Percentiles rank a stretch among this genome's conserved stretches.
Evolutionary conservation across 2,113 vertebrate genomes (phyloP).

Genomic region (Pungitius pungitius): DNA sequence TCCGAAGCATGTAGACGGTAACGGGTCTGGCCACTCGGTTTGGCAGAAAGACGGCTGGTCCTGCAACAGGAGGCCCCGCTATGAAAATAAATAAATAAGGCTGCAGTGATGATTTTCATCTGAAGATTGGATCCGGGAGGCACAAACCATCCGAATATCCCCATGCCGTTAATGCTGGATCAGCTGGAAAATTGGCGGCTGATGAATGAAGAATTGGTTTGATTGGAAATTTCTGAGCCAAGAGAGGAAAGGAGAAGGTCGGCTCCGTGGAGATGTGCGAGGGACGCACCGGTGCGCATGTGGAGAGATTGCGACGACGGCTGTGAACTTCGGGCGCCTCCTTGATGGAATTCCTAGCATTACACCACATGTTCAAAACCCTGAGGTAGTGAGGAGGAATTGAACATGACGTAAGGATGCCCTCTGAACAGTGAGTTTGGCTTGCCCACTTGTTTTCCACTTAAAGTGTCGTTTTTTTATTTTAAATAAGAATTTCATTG

Average conservation of each 20-base stretch:
- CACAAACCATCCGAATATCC: background rate
- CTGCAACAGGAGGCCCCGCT: background rate
- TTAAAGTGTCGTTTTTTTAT: slow-evolving; percentile 5
- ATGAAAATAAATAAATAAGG: background rate
- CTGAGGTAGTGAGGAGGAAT: slow-evolving; percentile 1
- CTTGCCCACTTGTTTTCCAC: slow-evolving; percentile 13
- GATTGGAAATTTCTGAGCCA: slow-evolving; percentile 32
- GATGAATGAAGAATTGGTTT: slow-evolving; percentile 32
- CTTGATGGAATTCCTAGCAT: background rate
- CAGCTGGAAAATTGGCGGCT: slow-evolving; percentile 22
- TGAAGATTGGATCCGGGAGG: background rate
- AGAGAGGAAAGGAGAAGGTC: slow-evolving; percentile 14
- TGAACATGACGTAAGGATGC: background rate
- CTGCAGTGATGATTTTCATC: background rate
- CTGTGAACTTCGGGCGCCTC: slow-evolving; percentile 22
- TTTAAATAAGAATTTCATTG: background rate
- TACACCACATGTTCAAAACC: background rate
- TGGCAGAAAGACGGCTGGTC: background rate
- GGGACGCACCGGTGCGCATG: background rate
- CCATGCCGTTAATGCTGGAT: background rate
- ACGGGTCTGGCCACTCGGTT: background rate
- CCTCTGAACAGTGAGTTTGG: background rate
- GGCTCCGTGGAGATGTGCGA: background rate
- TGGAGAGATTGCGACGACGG: background rate
- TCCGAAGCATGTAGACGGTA: background rate